A percentile compares a stretch with the other conserved stretches of the same genome.
These are phyloP conservation scores for Brienomyrus longianalis DNA, from an alignment of 2,113 vertebrate genomes.

Conservation along the genomic window DNA sequence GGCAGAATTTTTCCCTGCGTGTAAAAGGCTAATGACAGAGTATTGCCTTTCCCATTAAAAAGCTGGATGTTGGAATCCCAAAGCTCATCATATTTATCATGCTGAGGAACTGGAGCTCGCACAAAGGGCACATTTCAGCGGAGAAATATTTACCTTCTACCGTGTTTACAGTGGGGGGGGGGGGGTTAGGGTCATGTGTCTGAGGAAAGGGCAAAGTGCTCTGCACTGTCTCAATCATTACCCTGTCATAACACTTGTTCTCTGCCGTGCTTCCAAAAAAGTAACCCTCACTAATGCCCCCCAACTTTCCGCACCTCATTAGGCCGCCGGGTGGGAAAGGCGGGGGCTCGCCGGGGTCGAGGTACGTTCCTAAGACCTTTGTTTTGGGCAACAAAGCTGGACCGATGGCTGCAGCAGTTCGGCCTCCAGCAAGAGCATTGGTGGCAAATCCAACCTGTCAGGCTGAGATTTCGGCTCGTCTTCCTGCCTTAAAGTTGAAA, in stretches of 20 bases:
- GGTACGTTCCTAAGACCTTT: not conserved
- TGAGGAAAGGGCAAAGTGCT: constrained; percentile 24
- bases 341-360: not conserved
- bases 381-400: not conserved
- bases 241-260: constrained; percentile 54
- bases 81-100: constrained; percentile 35
- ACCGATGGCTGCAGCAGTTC: not conserved
- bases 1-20: constrained; percentile 29
- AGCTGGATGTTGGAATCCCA: constrained; percentile 23
- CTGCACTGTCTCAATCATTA: constrained; percentile 57
- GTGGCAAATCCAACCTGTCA: not conserved
- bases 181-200: not conserved
- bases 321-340: constrained; percentile 22
- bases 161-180: not conserved
- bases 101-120: not conserved
- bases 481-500: not conserved
- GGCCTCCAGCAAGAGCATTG: not conserved
- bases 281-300: constrained; percentile 23
- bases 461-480: not conserved
- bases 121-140: constrained; percentile 2
- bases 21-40: constrained; percentile 28
- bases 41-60: constrained; percentile 45
- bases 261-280: constrained; percentile 34
- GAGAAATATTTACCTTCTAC: constrained; percentile 10
- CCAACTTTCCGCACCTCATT: constrained; percentile 49